Conservation (phyloP, 2,113 vertebrate genomes). For the Trachemys scripta region DNA sequence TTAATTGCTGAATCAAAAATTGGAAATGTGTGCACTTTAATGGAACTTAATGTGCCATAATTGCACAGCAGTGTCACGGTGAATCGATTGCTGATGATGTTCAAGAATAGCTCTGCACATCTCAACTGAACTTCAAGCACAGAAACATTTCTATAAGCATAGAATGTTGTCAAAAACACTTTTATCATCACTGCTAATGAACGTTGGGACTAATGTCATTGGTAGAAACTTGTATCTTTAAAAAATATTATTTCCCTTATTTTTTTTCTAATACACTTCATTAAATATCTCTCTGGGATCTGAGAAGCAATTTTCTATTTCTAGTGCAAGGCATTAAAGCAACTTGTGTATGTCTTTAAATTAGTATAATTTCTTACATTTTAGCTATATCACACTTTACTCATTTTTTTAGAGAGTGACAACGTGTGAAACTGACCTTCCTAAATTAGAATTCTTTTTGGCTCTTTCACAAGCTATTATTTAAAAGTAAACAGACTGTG, state of each 20-base stretch:
- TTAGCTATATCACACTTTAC: neutral
- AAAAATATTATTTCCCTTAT: slow-evolving; percentile 26
- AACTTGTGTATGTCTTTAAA: neutral
- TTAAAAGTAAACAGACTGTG: neutral
- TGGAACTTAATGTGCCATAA: slow-evolving; percentile 73
- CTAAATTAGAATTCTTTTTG: neutral
- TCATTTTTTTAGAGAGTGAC: neutral
- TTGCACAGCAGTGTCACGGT: slow-evolving; percentile 52
- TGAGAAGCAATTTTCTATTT: neutral
- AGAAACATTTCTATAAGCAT: slow-evolving; percentile 18
- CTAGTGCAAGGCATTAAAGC: neutral
- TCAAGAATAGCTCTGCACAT: slow-evolving; percentile 61
- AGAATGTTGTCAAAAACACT: neutral
- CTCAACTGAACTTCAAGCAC: slow-evolving; percentile 40
- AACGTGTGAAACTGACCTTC: neutral
- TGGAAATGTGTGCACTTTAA: slow-evolving; percentile 68
- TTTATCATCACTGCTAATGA: slow-evolving; percentile 34
- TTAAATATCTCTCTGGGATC: slow-evolving; percentile 25
- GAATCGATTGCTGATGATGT: slow-evolving; percentile 64
- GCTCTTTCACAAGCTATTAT: neutral
- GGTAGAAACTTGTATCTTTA: neutral
- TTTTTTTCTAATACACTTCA: slow-evolving; percentile 6
- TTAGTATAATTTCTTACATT: neutral
- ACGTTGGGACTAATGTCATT: slow-evolving; percentile 26
- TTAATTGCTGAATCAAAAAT: slow-evolving; percentile 71